Evolutionary conservation across 1,140 invertebrate genomes (phyloP), one percentile per base, ranked within the genome.

Genomic region (Zeugodacus cucurbitae): DNA sequence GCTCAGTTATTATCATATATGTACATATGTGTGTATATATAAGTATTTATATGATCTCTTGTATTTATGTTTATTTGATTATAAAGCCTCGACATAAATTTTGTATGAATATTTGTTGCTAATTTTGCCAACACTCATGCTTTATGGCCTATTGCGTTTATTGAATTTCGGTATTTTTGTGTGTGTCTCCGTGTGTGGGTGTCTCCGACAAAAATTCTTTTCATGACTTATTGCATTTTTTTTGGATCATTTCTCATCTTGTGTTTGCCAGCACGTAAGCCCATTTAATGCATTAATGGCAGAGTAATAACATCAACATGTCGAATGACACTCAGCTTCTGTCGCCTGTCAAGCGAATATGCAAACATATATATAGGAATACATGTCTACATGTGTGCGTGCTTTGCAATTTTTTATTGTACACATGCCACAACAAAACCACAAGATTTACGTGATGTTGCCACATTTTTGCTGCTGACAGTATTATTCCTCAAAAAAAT

Each of bases 221-320:
- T 41, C 32, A 74, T 74, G 67, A 74, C 67, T 74, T 74, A 26
- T 82, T 54, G 74, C 41, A 26, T 82, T 82, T 70, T 74, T 44
- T 62, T 62, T 62, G 2, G n/a, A 82, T 82, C 41, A 48, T 20
- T 34, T 41, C 22, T 82, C 74, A 37, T 48, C n/a, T 54, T 26
- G 22, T 54, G 44, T 82, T 82, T 82, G 74, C 10, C 0, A 10
- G 74, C 74, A 82, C 74, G 74, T 82, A 82, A 82, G 22, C 74
- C 74, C 74, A 82, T 82, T 82, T 82, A 29, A 82, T 26, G 74
- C 74, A 48, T 82, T 82, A 54, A 82, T 82, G 74, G 34, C 74
- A 82, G 11, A 34, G 37, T 82, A 82, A 82, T 82, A 82, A 54
- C 41, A 82, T 54, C 74, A 48, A 82, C 37, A 82, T 82, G 74